A percentile compares a stretch with the other conserved stretches of the same genome.
Evolutionary conservation across 1,140 invertebrate genomes (phyloP).

Genomic region (Magallana gigas): DNA sequence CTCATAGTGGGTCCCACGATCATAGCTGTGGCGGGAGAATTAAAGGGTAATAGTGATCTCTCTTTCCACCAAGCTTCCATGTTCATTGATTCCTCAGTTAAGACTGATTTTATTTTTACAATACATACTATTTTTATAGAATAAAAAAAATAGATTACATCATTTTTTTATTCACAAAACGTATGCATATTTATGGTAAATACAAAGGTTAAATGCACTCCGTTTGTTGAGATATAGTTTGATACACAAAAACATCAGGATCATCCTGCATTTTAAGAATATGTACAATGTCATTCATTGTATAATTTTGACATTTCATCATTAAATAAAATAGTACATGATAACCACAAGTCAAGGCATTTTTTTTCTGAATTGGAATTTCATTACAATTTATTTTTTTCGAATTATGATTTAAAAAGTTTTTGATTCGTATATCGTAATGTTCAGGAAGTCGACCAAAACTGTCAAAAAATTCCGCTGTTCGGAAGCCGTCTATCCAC

Average conservation of each 20-base stretch:
- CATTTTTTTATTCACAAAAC: background rate
- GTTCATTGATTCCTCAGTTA: background rate
- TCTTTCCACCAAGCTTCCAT: slow-evolving; percentile 27
- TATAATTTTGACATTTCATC: background rate
- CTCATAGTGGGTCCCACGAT: slow-evolving; percentile 16
- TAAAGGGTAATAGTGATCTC: slow-evolving; percentile 6
- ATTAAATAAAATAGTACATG: slow-evolving; percentile 27
- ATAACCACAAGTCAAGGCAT: slow-evolving; percentile 30
- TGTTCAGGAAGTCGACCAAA: background rate
- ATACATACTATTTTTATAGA: background rate
- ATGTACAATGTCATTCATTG: slow-evolving; percentile 11
- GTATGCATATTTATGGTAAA: no score
- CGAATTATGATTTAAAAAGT: background rate
- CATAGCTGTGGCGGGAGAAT: slow-evolving; percentile 4
- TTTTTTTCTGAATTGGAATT: background rate
- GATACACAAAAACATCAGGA: background rate
- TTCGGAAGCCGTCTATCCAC: no score
- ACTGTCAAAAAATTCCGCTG: no score
- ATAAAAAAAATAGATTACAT: background rate
- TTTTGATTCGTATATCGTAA: background rate
- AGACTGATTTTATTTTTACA: background rate
- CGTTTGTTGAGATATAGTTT: background rate
- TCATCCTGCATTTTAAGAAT: background rate
- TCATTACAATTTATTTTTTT: background rate
- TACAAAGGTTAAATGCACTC: background rate